Evolutionary conservation across 2,888 invertebrate species (phyloP).

Genomic region (Syritta pipiens): DNA sequence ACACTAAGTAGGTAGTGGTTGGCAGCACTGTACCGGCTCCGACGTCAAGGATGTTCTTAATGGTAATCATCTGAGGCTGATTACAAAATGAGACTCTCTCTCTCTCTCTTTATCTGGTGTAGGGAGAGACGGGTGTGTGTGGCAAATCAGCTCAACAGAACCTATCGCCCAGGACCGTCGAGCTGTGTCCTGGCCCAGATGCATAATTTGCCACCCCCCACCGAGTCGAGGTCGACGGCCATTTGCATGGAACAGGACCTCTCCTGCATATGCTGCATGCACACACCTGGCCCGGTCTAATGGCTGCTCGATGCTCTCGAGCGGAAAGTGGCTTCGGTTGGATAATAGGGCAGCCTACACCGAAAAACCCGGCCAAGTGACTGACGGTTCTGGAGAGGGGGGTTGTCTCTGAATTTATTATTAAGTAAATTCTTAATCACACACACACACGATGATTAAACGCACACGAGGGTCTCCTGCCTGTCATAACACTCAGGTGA

Average conservation of each 20-base stretch:
- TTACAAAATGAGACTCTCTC: constrained; percentile 61
- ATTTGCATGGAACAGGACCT: constrained; percentile 8
- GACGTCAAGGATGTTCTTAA: constrained; percentile 61
- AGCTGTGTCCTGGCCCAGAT: constrained; percentile 31
- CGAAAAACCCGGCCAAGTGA: constrained; percentile 51
- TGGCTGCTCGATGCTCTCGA: constrained; percentile 51
- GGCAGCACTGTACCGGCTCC: neutral
- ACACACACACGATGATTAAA: constrained; percentile 43
- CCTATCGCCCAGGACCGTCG: constrained; percentile 21
- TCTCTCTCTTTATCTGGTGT: too few species aligned
- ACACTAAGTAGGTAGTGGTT: constrained; percentile 21
- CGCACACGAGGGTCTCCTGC: constrained; percentile 35
- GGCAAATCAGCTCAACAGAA: constrained; percentile 54
- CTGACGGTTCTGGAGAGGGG: constrained; percentile 14
- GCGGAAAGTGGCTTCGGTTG: constrained; percentile 57
- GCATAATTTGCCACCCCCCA: constrained; percentile 59
- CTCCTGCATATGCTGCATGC: constrained; percentile 9
- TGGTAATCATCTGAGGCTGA: constrained; percentile 65
- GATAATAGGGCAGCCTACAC: constrained; percentile 44
- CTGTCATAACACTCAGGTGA: constrained; percentile 54
- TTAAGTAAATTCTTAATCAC: constrained; percentile 63
- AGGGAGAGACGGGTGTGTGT: too few species aligned
- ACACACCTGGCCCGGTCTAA: constrained; percentile 40
- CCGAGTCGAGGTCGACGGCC: constrained; percentile 44
- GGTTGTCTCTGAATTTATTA: constrained; percentile 61